Base-by-base conservation (phyloP, 2,797 vertebrate species). In the Enteromius unitaeniatus region DNA sequence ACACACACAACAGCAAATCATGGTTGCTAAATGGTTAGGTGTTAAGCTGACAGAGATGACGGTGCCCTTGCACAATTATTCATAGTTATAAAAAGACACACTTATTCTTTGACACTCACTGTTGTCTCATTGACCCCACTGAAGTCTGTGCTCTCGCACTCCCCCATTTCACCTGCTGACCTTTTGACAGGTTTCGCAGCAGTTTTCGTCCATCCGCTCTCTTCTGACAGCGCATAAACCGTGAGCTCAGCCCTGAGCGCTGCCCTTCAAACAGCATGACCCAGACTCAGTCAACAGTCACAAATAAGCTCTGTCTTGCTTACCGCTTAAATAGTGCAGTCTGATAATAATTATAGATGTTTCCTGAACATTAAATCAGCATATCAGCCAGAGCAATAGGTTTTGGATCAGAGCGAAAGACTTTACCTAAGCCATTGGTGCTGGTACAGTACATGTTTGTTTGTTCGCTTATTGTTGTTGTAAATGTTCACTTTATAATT, bases 41-140 rank as follows among this genome's bases (percentile, higher is more conserved):
- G 55, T 70, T 84, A 84, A 84, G 75, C 74, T 49, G 80, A 64
- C 42, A 78, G 65, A 84, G 68, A 72, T 55, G 28, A 64, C 11
- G 5, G 49, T 60, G 58, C 28, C 65, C 45, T 49, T 76, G 49
- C 40, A 51, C 68, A 84, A 80, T 86, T 77, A 83, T 64, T 84
- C 70, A 23, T 19, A 60, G 62, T 67, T 58, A 47, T 72, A 75
- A 60, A 82, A 86, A 68, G 60, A 76, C 78, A 13, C 40, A 47
- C n/a, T 62, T 84, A 65, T 76, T 85, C 69, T 67, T 17, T 77
- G 65, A 58, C 65, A 70, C 28, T 83, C 40, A 8, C 74, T 65
- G 17, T 6, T 83, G 65, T 69, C 60, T 31, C 49, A 19, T 45
- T 70, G 80, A 82, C 80, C 45, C 62, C 15, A 21, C 49, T 37